Base-by-base conservation (phyloP, 1,140 invertebrate genomes). In the Cardiocondyla obscurior region DNA sequence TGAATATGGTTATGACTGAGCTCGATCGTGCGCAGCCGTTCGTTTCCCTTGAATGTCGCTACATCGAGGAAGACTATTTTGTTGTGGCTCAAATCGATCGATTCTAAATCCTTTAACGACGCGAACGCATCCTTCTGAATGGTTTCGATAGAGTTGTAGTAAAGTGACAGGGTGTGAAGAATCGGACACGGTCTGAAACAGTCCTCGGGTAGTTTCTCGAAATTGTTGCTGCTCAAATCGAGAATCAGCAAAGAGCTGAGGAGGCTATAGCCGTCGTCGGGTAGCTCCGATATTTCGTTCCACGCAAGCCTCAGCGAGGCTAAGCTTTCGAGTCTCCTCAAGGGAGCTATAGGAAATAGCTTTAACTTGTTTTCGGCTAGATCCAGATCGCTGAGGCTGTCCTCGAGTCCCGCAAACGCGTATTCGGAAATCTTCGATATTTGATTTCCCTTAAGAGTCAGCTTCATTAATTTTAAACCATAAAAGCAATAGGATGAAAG, bases 1-100 rank as follows among this genome's bases (percentile, higher is more conserved):
- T 98, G 97, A 16, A 98, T 95, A 90, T 98, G 97, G 94, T 98
- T 98, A 90, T 98, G 96, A 89, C 97, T 98, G 42, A 98, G 92
- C 91, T 98, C 98, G 85, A 98, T 96, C 0, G 97, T 97, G 39
- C 96, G 95, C 60, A 98, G 93, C 53, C 96, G 95, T 73, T 95
- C 95, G 90, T 98, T 98, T 57, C 93, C 93, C 86, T 95, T 95
- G 92, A 98, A 98, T 2, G 96, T 97, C 55, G 95, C 95, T 58
- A 96, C 92, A 74, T 97, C 96, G 74, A 98, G 93, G 79, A 95
- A 95, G 2, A 97, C 96, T 55, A 98, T 97, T 92, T 97, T 97
- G 92, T 98, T 98, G 92, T 97, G 96, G 91, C 97, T 98, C 83
- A 98, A 95, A 93, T 98, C 97, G 81, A 98, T 94, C 2, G 96